Evolutionary conservation across 1,140 invertebrate species (phyloP).

Genomic region (Zeugodacus cucurbitae): DNA sequence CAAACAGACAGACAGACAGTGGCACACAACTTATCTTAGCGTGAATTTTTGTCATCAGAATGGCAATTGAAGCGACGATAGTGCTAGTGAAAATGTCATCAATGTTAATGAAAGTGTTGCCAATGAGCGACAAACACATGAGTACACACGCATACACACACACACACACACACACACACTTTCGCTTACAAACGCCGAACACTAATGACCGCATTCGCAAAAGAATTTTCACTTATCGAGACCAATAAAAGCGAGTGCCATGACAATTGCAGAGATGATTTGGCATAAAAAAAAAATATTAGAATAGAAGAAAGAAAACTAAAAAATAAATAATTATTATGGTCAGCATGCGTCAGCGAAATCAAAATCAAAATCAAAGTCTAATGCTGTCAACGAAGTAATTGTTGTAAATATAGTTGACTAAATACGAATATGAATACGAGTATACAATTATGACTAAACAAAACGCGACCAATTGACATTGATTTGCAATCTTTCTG

Average conservation of each 20-base stretch:
- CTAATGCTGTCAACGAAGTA: background rate
- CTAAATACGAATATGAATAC: too few relatives aligned
- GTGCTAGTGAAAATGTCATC: background rate
- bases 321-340: background rate
- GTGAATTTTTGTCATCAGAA: background rate
- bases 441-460: background rate
- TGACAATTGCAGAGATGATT: background rate
- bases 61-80: background rate
- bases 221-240: slow-evolving; percentile 14
- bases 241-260: background rate
- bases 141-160: background rate
- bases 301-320: background rate
- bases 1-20: too few relatives aligned
- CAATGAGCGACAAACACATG: background rate
- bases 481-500: background rate
- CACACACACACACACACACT: background rate
- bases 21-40: background rate
- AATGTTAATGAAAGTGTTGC: background rate
- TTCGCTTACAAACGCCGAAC: background rate
- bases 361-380: slow-evolving; percentile 3
- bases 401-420: background rate
- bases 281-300: background rate
- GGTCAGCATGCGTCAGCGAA: background rate
- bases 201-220: background rate
- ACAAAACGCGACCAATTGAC: background rate